Evolutionary conservation across 2,797 vertebrate species (phyloP).

Genomic region (Enteromius afrohamiltoni): DNA sequence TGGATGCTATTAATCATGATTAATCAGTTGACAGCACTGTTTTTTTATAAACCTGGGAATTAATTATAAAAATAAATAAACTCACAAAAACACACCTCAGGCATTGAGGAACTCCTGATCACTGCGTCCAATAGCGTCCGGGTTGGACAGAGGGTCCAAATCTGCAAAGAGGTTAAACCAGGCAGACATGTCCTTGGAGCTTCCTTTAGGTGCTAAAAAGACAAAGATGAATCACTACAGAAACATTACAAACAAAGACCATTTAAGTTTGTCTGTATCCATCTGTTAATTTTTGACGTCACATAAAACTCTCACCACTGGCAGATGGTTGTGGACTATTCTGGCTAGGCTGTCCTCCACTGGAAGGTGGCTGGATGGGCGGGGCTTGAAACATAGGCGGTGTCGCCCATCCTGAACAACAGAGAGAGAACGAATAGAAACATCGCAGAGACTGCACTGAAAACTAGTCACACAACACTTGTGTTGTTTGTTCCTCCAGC

Average conservation of each 20-base stretch:
- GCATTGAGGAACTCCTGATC: constrained; percentile 82
- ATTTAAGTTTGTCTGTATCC: background rate
- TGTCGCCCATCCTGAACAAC: constrained; percentile 79
- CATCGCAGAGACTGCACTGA: background rate
- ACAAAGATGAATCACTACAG: background rate
- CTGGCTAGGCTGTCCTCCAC: constrained; percentile 67
- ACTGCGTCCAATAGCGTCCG: constrained; percentile 80
- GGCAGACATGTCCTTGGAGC: constrained; percentile 79
- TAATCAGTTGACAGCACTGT: too few species aligned
- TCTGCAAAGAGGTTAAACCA: constrained; percentile 85
- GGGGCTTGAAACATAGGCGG: constrained; percentile 80
- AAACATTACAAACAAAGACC: background rate
- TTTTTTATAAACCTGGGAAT: background rate
- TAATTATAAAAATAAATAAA: background rate
- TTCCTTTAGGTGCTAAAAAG: constrained; percentile 61
- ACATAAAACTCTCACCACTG: constrained; percentile 64
- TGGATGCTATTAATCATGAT: too few species aligned
- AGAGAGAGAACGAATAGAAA: background rate
- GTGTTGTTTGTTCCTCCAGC: constrained; percentile 16
- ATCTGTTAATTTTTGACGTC: background rate
- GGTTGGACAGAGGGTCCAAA: constrained; percentile 84
- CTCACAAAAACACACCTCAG: constrained; percentile 64
- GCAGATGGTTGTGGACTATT: constrained; percentile 67
- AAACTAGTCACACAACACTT: background rate
- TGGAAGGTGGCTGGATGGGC: constrained; percentile 71